Base-by-base conservation (phyloP, 2,888 invertebrate species). In the Timema podura region DNA sequence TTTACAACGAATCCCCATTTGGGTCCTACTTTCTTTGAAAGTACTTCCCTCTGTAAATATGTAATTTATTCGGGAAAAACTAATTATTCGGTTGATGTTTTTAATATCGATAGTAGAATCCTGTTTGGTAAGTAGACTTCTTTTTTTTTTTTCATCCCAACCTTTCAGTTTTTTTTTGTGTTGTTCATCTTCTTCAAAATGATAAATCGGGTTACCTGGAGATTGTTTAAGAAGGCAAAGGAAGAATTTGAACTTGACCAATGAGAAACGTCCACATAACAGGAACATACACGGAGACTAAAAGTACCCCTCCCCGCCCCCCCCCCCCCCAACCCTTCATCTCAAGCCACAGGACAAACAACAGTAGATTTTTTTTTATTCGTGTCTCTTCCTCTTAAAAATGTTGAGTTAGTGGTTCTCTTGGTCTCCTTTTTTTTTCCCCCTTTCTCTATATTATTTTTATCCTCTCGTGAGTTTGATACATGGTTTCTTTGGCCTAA, bases 221-320 rank as follows among this genome's bases (percentile, higher is more conserved):
- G 70, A 68, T 72, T 68, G 68, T 48, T 70, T 70, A 70, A 72
- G 71, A 70, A 68, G 68, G 65, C 48, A 57, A 65, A 57, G 66
- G 65, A 69, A 54, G 69, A 72, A 72, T 72, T 72, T 72, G 68
- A 70, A 70, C 70, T n/a, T 59, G 70, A 72, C 72, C 72, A 72
- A 72, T 72, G 49, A 65, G 68, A 68, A 68, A 30, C 61, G 61
- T 61, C 45, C 61, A 45, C 44, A 45, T 16, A 61, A 61, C 61
- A 13, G 61, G 30, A 66, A 48, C 69, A 57, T 54, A 65, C 69
- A 69, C 65, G 69, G 69, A 65, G 65, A 65, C 69, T 46, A 47
- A 57, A 61, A 64, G 44, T 68, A 59, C 79, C 79, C 81, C 80
- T 78, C 79, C 61, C 64, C 64, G 13, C 11, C 46, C 13, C 57